These are phyloP conservation scores for Synergus laeviventris DNA, from an alignment of 2,888 invertebrate species.

Conservation along the genomic window DNA sequence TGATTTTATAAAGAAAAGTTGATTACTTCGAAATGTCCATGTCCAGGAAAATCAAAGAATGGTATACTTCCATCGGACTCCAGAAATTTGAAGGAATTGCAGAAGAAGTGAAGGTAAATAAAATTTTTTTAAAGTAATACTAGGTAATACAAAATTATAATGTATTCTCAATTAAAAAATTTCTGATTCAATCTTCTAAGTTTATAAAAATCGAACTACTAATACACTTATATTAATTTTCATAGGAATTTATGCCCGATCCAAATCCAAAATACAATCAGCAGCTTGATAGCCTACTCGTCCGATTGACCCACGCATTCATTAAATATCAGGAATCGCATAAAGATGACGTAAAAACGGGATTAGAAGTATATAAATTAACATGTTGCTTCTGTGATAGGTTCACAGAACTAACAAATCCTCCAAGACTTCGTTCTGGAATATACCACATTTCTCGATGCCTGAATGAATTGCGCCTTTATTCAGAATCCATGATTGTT, in stretches of 20 bases:
- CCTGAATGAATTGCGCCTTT: constrained; percentile 58
- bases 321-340: constrained; percentile 14
- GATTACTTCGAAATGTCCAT: neutral
- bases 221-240: neutral
- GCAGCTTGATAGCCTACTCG: constrained; percentile 7
- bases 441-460: constrained; percentile 65
- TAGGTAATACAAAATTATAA: neutral
- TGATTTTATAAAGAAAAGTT: neutral
- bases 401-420: constrained; percentile 19
- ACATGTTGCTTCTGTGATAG: constrained; percentile 25
- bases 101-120: constrained; percentile 10
- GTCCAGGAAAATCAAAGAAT: constrained; percentile 8
- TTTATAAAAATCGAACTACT: neutral
- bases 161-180: neutral
- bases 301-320: constrained; percentile 10
- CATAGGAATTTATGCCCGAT: neutral
- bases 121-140: neutral
- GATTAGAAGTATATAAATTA: constrained; percentile 3
- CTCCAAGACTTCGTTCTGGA: constrained; percentile 19
- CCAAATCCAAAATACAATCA: constrained; percentile 31
- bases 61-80: constrained; percentile 28
- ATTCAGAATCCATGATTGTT: constrained; percentile 61
- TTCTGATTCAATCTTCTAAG: neutral
- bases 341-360: neutral
- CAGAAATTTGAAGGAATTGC: constrained; percentile 22